Evolutionary conservation across 2,797 vertebrate genomes (phyloP), one percentile per base, ranked within the genome.

Genomic region (Oceanodroma leucorhoa): DNA sequence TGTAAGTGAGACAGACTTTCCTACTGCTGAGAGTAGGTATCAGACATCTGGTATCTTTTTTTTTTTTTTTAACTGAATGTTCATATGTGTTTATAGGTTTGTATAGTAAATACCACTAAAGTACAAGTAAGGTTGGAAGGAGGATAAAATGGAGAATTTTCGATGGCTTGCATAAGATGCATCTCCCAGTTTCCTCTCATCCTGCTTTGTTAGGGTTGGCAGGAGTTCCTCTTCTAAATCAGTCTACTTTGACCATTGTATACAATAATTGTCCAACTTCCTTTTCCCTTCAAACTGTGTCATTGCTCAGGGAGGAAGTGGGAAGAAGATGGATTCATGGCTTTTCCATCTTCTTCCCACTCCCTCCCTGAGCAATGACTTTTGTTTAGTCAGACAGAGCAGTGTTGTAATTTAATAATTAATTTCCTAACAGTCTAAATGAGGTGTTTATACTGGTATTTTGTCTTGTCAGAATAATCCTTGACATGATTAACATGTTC

Each of bases 201-300:
- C 27, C 62, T 93, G 62, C 60, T 92, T 90, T 92, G 88, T 82
- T 96, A 46, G 41, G 34, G 21, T 82, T 96, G 83, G 81, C 88
- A 69, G 66, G 51, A 90, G 51, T 87, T 97, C 40, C 78, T 80
- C 27, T 87, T 87, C 70, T 89, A 92, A 93, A 76, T 92, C 75
- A 70, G 75, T 84, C 67, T 53, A 2, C 81, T 82, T 89, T 86
- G 55, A 92, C 75, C 67, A 77, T 84, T 97, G 83, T 93, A 71
- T 86, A 86, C 57, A 65, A 45, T 83, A 38, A 54, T 72, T 85
- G 64, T 81, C n/a, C 55, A 62, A 32, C 71, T 89, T 92, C 94
- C 92, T 90, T 30, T 90, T 87, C 84, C 81, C 51, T 67, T 90
- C 58, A 58, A 66, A 80, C 78, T 72, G 43, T 84, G 81, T 69